Evolutionary conservation across 2,888 invertebrate genomes (phyloP), one percentile per base, ranked within the genome.

Genomic region (Ferdinandea cuprea): DNA sequence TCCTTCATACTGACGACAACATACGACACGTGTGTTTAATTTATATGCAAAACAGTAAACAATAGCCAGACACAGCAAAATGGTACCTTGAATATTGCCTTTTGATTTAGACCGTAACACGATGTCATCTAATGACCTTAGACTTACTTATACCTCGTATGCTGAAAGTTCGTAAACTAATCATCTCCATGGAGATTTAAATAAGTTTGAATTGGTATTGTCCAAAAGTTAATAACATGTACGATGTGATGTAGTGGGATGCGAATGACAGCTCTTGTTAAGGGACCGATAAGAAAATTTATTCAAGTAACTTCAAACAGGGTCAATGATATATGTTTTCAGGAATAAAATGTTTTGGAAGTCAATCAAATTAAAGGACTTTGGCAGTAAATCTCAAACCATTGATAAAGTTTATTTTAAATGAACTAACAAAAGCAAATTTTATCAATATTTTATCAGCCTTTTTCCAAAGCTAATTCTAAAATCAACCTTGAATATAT

Each of bases 1-100:
- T 44, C 21, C 44, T 15, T 32, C 1, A n/a, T n/a, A 32, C 13
- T 13, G 11, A 30, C 30, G 25, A 37, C 58, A 15, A 30, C 48
- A 48, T 32, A 48, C 25, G 44, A 11, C 37, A 56, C 21, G 61
- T 40, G 61, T 56, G 25, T 69, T 77, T 77, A 69, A 77, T 77
- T 77, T 77, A 77, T 77, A 77, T 77, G 77, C 56, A 77, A 77
- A 77, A 77, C 61, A 77, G 77, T 69, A 63, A 30, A 42, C 46
- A 54, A 73, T 63, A 65, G 52, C 56, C 56, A n/a, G 35, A 48
- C 40, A 46, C 48, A 28, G 59, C 44, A 30, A 63, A 69, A 56
- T 69, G 61, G 63, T 61, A 77, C 69, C 63, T 69, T 32, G 46
- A 63, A 63, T 63, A 48, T 48, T 77, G 69, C 46, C 37, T 76